A percentile compares a stretch with the other conserved stretches of the same genome.
Evolutionary conservation across 2,113 vertebrate genomes (phyloP).

Genomic region (Neotoma lepida): DNA sequence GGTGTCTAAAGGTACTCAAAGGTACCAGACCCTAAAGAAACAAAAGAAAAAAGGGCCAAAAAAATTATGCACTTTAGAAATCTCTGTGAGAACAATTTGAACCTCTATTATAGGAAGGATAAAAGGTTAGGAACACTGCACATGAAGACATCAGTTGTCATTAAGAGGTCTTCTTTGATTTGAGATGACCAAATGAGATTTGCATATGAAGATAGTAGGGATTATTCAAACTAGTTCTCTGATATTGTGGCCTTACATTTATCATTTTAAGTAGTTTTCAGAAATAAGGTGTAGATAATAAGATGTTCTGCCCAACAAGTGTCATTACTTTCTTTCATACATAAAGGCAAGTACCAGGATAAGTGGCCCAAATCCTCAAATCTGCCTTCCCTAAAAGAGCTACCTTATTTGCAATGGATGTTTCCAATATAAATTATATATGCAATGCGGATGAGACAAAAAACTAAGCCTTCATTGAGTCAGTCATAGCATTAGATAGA

Average conservation of each 20-base stretch:
- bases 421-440: background rate
- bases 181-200: background rate
- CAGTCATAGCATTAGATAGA: background rate
- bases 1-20: background rate
- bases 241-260: background rate
- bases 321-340: background rate
- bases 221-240: background rate
- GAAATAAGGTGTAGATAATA: background rate
- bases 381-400: background rate
- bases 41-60: background rate
- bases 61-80: background rate
- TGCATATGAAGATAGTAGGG: background rate
- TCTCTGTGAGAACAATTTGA: background rate
- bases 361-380: background rate
- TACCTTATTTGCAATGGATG: conserved; percentile 45
- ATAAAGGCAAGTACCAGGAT: background rate
- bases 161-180: background rate
- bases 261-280: conserved; percentile 11
- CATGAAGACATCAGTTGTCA: background rate
- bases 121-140: background rate
- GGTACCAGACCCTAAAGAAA: background rate
- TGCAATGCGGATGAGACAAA: background rate
- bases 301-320: background rate
- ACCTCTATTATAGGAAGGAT: background rate
- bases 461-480: background rate